Conservation (phyloP, 2,113 vertebrate genomes). For the Menidia beryllina region DNA sequence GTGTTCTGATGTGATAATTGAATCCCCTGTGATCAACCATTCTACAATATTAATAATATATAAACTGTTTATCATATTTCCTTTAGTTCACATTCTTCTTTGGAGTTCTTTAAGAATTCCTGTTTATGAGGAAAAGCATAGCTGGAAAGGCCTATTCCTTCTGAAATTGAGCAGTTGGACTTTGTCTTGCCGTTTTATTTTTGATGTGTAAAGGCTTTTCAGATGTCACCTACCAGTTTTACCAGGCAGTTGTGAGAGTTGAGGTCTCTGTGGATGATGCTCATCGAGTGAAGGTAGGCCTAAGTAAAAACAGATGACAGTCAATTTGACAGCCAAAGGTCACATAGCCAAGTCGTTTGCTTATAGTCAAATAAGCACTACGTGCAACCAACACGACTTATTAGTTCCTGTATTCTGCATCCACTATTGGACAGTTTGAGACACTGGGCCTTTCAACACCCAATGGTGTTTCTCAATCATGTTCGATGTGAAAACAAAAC, state of each 20-base stretch:
- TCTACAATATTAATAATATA: too few relatives aligned
- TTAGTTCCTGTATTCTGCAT: neutral
- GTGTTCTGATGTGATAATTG: too few relatives aligned
- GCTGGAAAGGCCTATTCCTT: neutral
- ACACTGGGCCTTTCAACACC: constrained; percentile 1
- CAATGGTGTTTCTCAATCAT: too few relatives aligned
- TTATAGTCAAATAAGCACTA: neutral
- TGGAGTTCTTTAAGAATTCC: too few relatives aligned
- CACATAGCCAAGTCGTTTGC: neutral
- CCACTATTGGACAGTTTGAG: neutral
- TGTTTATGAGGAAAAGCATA: too few relatives aligned
- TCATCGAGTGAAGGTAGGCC: constrained; percentile 95
- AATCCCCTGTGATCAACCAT: too few relatives aligned
- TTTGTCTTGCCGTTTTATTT: neutral
- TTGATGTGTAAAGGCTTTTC: neutral
- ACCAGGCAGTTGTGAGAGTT: constrained; percentile 97
- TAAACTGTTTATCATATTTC: too few relatives aligned
- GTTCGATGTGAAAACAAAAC: neutral
- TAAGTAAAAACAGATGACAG: constrained; percentile 51
- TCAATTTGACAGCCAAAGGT: neutral
- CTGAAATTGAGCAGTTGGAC: neutral
- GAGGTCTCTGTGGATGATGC: constrained; percentile 92
- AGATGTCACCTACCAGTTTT: constrained; percentile 87
- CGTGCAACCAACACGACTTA: too few relatives aligned
- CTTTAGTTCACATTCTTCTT: neutral